phyloP scores from a whole-genome alignment of 2,113 vertebrate genomes.

The Phocoena sinus region DNA sequence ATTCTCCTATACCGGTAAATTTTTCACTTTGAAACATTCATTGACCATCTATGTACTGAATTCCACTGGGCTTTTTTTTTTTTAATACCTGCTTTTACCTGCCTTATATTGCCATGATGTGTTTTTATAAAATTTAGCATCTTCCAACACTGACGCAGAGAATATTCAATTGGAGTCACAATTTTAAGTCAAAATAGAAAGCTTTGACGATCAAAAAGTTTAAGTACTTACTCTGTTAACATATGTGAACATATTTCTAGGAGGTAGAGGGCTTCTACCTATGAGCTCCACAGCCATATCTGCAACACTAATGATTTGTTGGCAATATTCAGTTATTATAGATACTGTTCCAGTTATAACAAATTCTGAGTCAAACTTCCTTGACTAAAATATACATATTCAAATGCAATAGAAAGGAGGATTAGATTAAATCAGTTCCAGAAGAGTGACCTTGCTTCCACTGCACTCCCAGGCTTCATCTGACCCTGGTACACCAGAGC shows the following conservation, averaged over 20 bases:
- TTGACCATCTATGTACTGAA: not conserved
- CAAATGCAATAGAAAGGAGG: not conserved
- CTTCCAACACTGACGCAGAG: not conserved
- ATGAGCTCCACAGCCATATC: not conserved
- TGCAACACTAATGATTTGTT: not conserved
- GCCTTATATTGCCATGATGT: not conserved
- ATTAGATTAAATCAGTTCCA: not conserved
- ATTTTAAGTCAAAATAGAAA: not conserved
- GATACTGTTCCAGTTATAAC: not conserved
- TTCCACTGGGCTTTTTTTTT: not conserved
- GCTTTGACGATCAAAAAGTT: not conserved
- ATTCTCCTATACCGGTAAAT: not conserved
- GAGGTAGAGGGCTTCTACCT: not conserved
- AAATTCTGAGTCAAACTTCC: not conserved
- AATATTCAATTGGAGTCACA: not conserved
- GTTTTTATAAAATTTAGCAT: not conserved
- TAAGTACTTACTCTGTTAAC: not conserved
- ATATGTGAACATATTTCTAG: not conserved
- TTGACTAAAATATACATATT: not conserved
- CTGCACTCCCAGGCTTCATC: accelerated
- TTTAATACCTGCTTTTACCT: not conserved
- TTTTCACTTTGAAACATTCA: not conserved
- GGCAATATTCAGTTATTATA: not conserved
- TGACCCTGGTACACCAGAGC: not conserved
- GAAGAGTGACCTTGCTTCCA: not conserved